Conservation (phyloP, 1,140 invertebrate genomes). For the Zaprionus lachaisei region DNA sequence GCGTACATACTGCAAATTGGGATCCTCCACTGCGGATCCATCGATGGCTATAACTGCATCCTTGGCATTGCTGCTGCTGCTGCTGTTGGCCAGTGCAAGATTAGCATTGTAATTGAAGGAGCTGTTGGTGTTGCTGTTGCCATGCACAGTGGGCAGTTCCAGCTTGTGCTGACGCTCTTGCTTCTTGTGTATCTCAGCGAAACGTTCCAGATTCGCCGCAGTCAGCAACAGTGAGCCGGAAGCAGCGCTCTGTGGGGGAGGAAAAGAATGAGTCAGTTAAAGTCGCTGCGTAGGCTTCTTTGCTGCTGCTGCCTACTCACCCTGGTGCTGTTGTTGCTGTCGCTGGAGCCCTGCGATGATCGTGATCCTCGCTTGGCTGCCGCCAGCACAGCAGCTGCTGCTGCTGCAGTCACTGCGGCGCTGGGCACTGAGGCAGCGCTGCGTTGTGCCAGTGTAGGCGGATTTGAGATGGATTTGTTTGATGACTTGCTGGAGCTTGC, state of each 20-base stretch:
- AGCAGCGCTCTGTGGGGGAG: slow-evolving; percentile 88
- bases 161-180: slow-evolving; percentile 74
- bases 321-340: slow-evolving; percentile 91
- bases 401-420: slow-evolving; percentile 81
- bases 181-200: slow-evolving; percentile 88
- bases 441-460: slow-evolving; percentile 67
- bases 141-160: slow-evolving; percentile 68
- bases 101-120: slow-evolving; percentile 75
- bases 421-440: slow-evolving; percentile 42
- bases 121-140: slow-evolving; percentile 57
- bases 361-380: slow-evolving; percentile 87
- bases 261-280: slow-evolving; percentile 49
- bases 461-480: slow-evolving; percentile 76
- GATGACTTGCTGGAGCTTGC: slow-evolving; percentile 82
- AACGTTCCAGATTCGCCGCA: slow-evolving; percentile 89
- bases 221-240: slow-evolving; percentile 91
- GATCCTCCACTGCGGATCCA: slow-evolving; percentile 44
- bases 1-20: slow-evolving; percentile 79
- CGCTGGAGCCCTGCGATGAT: slow-evolving; percentile 90
- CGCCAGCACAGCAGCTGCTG: slow-evolving; percentile 65
- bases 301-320: slow-evolving; percentile 85
- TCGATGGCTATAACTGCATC: slow-evolving; percentile 77
- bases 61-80: slow-evolving; percentile 36
- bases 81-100: slow-evolving; percentile 53
- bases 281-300: neutral